Evolutionary conservation across 2,888 invertebrate species (phyloP).

Genomic region (Folsomia manolachei): DNA sequence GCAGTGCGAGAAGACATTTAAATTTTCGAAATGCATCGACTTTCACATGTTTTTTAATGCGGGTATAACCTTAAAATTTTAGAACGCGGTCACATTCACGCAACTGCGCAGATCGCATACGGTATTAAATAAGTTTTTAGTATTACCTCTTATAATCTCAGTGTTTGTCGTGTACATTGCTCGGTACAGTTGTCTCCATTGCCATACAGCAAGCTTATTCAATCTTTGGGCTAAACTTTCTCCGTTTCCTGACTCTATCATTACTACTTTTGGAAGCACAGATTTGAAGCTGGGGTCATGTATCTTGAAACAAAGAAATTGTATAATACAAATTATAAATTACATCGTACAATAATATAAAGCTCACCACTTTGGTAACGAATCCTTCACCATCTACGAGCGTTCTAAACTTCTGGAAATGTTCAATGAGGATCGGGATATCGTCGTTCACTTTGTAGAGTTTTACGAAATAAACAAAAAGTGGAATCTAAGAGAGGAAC

Average conservation of each 20-base stretch:
- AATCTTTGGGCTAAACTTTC: not conserved
- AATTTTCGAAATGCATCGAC: too few relatives aligned
- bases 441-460: not conserved
- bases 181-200: not conserved
- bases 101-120: too few relatives aligned
- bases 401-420: not conserved
- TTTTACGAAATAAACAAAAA: not conserved
- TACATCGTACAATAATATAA: not conserved
- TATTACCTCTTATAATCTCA: not conserved
- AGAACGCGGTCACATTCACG: not conserved
- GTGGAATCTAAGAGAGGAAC: too few relatives aligned
- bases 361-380: not conserved
- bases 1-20: not conserved
- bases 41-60: not conserved
- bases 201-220: not conserved
- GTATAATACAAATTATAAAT: not conserved
- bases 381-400: not conserved
- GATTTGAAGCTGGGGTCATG: not conserved
- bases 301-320: not conserved
- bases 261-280: not conserved
- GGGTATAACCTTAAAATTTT: not conserved
- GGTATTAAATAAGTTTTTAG: too few relatives aligned
- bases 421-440: not conserved
- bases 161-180: not conserved
- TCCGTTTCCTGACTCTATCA: not conserved